Base-by-base conservation (phyloP, 2,797 vertebrate species). In the Paguma larvata region DNA sequence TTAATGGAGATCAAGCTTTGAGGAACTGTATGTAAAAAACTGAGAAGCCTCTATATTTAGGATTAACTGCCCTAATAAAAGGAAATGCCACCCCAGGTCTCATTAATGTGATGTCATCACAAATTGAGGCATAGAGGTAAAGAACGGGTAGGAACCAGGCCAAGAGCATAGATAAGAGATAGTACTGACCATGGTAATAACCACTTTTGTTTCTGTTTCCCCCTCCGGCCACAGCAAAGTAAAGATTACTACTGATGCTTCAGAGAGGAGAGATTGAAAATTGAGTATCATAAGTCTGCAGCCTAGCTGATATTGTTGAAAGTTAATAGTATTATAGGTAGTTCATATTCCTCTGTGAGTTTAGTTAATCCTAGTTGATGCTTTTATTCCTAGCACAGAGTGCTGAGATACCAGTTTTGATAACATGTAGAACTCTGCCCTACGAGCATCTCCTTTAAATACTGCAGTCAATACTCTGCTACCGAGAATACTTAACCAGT, bases 61-160 rank as follows among this genome's bases (percentile, higher is more conserved):
- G n/a, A 88, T 72, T 27, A 79, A 79, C 11, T 89, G 5, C 75
- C 38, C 83, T 88, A 96, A 77, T 63, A 80, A 62, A 83, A 94
- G 34, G 13, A 78, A 86, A 32, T 78, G 16, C 34, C 15, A 70
- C 9, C 30, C 27, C 38, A 46, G 48, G 2, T 89, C n/a, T 7
- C 25, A 30, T 21, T 77, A 83, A 67, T 41, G 59, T 59, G 73
- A 82, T 18, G 3, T 4, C 16, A 85, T 48, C 63, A 53, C 3
- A 65, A 83, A 92, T 16, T 34, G 18, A 46, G 46, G 51, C 63
- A 12, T 23, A 48, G 72, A 96, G 8, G 9, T 8, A 78, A 44
- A 85, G 77, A 11, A 59, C 25, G 15, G 77, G 23, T 0, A 51
- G 44, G 34, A 91, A 63, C 30, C 10, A 85, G 72, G 62, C 73